Base-by-base conservation (phyloP, 2,888 invertebrate species). In the Caenorhabditis sulstoni region DNA sequence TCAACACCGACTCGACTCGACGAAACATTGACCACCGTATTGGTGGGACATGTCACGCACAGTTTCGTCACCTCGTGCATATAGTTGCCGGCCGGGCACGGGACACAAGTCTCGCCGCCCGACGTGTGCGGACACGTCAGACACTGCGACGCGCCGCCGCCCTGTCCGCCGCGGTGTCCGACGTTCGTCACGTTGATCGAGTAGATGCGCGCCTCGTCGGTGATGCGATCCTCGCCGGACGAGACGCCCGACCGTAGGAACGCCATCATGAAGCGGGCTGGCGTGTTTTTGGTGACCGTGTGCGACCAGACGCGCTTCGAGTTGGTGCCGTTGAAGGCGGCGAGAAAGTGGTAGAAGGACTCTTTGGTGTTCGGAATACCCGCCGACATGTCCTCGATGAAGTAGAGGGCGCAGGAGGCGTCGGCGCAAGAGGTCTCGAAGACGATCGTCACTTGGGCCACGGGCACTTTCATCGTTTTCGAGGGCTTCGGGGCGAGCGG, bases 111-210 rank as follows among this genome's bases (percentile, higher is more conserved):
- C 49, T 83, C 85, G 14, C 64, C 77, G 3, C 90, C 90, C 37
- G 90, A 68, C 1, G 66, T 59, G 12, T 74, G 77, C 14, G 90
- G 90, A 82, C 90, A 90, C 5, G 87, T 88, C 65, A 91, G 88
- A 84, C 93, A 93, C 5, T 87, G 87, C n/a, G 92, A 92, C 0
- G 93, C 93, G n/a, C 93, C 93, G 39, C 92, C 92, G 49, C 71
- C 71, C 47, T 71, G 71, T 0, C 71, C 64, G 0, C 71, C 71
- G n/a, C 73, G 53, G 53, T 79, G 76, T 3, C 85, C 86, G 3
- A 92, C 92, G 85, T 93, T 93, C 3, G 92, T 92, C 8, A 93
- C 91, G 80, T 92, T 91, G 58, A 93, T 91, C 41, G 91, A 90
- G 88, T 91, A 93, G 64, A 93, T 92, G 73, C 91, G 91, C 12